Conservation (phyloP, 2,797 vertebrate species). For the Erethizon dorsatum region DNA sequence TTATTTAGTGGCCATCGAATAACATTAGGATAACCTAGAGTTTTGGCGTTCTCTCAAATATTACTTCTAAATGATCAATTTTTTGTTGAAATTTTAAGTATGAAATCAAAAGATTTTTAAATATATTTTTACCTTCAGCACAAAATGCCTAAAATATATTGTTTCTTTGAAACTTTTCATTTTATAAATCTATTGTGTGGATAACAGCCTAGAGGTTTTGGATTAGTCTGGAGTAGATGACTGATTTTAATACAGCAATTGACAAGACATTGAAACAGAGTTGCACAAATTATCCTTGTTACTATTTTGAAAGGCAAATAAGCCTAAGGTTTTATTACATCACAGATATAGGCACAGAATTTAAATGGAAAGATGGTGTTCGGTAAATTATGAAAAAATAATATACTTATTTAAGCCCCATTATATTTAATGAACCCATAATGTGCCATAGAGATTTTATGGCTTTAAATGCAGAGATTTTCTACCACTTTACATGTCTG, state of each 20-base stretch:
- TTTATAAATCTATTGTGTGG: conserved; percentile 5
- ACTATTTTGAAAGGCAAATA: conserved; percentile 56
- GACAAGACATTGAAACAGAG: neutral
- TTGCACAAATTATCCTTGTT: neutral
- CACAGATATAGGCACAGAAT: conserved; percentile 32
- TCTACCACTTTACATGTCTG: neutral
- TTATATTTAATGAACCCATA: conserved; percentile 67
- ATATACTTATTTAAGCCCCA: conserved; percentile 47
- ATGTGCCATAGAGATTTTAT: conserved; percentile 7
- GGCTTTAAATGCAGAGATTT: conserved; percentile 25
- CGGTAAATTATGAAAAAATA: conserved; percentile 46
- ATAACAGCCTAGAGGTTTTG: neutral
- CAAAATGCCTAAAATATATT: neutral
- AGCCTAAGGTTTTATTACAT: conserved; percentile 26
- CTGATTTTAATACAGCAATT: conserved; percentile 47
- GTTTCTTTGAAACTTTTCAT: neutral
- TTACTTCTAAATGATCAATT: neutral
- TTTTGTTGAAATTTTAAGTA: neutral
- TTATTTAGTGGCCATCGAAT: conserved; percentile 32
- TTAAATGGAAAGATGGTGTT: conserved; percentile 42
- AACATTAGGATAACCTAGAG: neutral
- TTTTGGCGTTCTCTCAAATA: conserved; percentile 17
- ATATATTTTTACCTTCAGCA: conserved; percentile 3
- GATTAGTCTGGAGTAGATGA: neutral
- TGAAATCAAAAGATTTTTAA: neutral